phyloP scores from a whole-genome alignment of 1,140 invertebrate species.

The Zaprionus lachaisei region DNA sequence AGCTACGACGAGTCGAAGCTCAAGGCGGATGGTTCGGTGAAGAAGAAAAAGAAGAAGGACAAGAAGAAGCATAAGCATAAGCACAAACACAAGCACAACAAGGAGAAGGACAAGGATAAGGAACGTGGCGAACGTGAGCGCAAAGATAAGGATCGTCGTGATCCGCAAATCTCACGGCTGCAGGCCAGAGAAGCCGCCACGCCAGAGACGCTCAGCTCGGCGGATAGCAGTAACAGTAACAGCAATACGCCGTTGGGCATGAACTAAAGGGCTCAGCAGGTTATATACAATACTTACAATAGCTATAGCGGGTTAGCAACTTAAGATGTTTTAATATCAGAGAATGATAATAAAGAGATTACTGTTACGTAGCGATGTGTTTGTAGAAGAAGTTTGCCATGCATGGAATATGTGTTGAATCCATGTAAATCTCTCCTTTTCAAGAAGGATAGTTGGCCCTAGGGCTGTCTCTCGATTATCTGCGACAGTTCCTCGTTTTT shows the following conservation, averaged over 20 bases:
- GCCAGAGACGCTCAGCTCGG: slow-evolving; percentile 86
- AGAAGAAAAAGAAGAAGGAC: slow-evolving; percentile 92
- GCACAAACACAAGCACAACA: slow-evolving; percentile 92
- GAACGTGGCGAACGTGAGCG: slow-evolving; percentile 79
- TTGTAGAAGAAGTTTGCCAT: background rate
- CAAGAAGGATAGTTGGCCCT: no score
- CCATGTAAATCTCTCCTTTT: background rate
- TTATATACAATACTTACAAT: background rate
- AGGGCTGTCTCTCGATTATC: no score
- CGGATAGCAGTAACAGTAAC: slow-evolving; percentile 85
- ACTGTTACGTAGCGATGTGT: background rate
- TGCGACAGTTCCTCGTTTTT: no score
- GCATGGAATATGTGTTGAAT: background rate
- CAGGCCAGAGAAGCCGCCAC: slow-evolving; percentile 86
- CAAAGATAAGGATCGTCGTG: slow-evolving; percentile 84
- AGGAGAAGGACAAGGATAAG: slow-evolving; percentile 88
- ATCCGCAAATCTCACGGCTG: slow-evolving; percentile 82
- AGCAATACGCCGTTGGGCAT: slow-evolving; percentile 59
- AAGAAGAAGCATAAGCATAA: slow-evolving; percentile 93
- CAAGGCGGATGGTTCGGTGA: slow-evolving; percentile 82
- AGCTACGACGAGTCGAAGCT: slow-evolving; percentile 68
- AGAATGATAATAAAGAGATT: background rate
- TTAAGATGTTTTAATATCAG: background rate
- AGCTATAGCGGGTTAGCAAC: background rate
- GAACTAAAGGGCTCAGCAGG: slow-evolving; percentile 50